phyloP scores from a whole-genome alignment of 2,888 invertebrate species.

The Sipha maydis region DNA sequence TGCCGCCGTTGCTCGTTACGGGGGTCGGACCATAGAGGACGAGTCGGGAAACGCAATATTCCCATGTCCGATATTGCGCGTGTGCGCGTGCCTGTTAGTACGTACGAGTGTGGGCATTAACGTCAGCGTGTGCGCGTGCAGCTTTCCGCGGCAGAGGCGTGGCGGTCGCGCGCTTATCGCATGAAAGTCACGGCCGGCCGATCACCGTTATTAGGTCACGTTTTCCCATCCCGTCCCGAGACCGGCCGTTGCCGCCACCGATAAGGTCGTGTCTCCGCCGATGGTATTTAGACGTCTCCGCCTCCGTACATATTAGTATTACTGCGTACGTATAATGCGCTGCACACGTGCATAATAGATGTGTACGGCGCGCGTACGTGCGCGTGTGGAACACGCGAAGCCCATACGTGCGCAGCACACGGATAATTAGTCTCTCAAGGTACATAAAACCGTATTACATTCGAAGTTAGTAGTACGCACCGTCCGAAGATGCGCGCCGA shows the following conservation, averaged over 20 bases:
- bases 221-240: conserved; percentile 52
- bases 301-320: not conserved
- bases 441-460: no score
- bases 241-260: conserved; percentile 21
- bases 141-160: conserved; percentile 37
- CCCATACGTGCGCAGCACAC: not conserved
- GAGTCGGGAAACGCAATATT: not conserved
- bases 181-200: conserved; percentile 56
- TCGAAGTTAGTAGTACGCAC: not conserved
- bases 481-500: no score
- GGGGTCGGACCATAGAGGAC: not conserved
- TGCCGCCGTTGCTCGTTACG: not conserved
- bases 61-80: conserved; percentile 2
- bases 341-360: no score
- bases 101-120: no score
- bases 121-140: not conserved
- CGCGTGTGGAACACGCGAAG: not conserved
- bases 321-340: no score
- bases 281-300: conserved; percentile 27
- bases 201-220: conserved; percentile 58
- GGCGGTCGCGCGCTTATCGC: conserved; percentile 33
- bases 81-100: not conserved
- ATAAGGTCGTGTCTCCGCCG: conserved; percentile 23
- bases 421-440: not conserved
- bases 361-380: no score